Conservation (phyloP, 1,140 invertebrate species). For the Drosophila biarmipes region DNA sequence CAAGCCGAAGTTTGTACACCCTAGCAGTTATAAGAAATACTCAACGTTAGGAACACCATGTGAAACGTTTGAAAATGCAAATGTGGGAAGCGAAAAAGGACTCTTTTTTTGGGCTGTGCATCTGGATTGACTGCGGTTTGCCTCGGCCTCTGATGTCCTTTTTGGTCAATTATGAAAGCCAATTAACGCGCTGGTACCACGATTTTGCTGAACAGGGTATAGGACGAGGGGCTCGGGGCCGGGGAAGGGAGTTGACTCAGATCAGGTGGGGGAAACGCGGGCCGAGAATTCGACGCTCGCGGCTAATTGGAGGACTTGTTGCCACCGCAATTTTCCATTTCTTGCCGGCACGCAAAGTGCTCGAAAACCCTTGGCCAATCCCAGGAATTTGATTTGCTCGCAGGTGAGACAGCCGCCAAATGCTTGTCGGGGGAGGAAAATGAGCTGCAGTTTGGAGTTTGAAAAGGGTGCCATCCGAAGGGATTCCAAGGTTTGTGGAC, state of each 20-base stretch:
- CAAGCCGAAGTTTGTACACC: too few relatives aligned
- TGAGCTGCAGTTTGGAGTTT: constrained; percentile 2
- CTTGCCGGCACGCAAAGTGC: constrained; percentile 13
- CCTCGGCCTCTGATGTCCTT: constrained; percentile 16
- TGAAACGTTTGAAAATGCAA: too few relatives aligned
- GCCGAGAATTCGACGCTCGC: constrained; percentile 26
- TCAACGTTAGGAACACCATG: too few relatives aligned
- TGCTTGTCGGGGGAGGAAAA: constrained; percentile 15
- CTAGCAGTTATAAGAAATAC: too few relatives aligned
- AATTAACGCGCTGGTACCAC: constrained; percentile 50
- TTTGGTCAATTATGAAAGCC: constrained; percentile 54
- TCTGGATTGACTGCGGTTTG: background rate
- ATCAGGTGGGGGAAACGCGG: background rate
- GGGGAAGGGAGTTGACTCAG: background rate
- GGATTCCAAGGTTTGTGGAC: background rate
- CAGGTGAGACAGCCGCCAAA: constrained; percentile 22
- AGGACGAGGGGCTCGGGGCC: background rate
- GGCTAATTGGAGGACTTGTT: constrained; percentile 49
- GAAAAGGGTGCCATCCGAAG: background rate
- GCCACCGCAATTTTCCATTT: constrained; percentile 43
- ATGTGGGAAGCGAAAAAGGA: background rate
- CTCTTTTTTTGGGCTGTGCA: constrained; percentile 1
- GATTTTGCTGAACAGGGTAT: constrained; percentile 17
- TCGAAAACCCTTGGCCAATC: constrained; percentile 29
- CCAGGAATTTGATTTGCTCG: constrained; percentile 45